Percentiles rank a stretch among this genome's conserved stretches.
Conservation (phyloP, 2,888 invertebrate genomes). For the Philopedon plagiatum region DNA sequence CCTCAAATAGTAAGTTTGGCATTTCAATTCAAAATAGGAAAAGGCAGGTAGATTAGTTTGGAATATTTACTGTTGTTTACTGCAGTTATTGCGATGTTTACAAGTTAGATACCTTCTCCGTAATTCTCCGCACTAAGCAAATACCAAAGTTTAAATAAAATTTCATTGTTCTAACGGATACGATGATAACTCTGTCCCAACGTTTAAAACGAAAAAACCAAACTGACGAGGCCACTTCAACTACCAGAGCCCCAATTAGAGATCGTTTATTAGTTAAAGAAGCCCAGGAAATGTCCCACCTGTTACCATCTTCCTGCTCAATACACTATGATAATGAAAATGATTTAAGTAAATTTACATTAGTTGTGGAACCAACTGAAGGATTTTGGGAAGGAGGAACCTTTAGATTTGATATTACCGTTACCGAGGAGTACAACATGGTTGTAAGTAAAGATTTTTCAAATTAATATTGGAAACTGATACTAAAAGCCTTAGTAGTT, state of each 20-base stretch:
- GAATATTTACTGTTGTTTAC: background rate
- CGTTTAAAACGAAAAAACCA: constrained; percentile 77
- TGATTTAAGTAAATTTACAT: constrained; percentile 83
- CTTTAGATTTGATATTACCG: constrained; percentile 88
- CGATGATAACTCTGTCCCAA: constrained; percentile 82
- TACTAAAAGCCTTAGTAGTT: no score
- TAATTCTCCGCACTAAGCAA: constrained; percentile 6
- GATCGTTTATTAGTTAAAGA: constrained; percentile 87
- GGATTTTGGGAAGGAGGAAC: constrained; percentile 90
- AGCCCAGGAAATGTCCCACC: constrained; percentile 89
- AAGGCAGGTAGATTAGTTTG: background rate
- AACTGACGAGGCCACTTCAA: constrained; percentile 62
- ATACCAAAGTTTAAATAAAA: constrained; percentile 11
- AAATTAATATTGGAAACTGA: no score
- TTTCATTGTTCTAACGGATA: background rate
- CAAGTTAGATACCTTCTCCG: background rate
- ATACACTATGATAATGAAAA: constrained; percentile 88
- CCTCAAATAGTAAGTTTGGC: constrained; percentile 15
- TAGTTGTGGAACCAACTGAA: constrained; percentile 87
- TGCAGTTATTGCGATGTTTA: constrained; percentile 10
- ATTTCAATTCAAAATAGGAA: constrained; percentile 16
- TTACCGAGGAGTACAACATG: constrained; percentile 97
- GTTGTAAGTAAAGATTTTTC: constrained; percentile 80
- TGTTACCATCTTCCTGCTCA: constrained; percentile 84
- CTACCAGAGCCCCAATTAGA: constrained; percentile 78